Base-by-base conservation (phyloP, 2,888 invertebrate genomes). In the Amiota minor region DNA sequence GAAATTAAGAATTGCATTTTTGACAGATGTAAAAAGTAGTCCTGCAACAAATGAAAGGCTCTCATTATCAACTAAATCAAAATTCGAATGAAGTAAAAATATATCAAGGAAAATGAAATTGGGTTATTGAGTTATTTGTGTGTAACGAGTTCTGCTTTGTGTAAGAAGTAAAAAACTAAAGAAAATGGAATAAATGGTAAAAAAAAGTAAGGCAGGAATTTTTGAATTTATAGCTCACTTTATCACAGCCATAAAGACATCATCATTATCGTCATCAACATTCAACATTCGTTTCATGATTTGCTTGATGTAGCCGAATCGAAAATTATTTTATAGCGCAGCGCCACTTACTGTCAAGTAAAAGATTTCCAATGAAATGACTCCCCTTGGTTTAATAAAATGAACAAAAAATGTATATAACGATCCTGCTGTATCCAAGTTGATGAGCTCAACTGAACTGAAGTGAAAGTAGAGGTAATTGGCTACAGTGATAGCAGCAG, bases 261-360 rank as follows among this genome's bases (percentile, higher is more conserved):
- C 59, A 16, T 59, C 59, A 18, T 59, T 18, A 59, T 59, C 20
- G 8, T 16, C 59, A 59, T 18, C 59, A 59, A 16, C 59, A 59
- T 59, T 59, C 59, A 59, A 9, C 59, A 59, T 4, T 18, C 6
- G 59, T 18, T 16, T n/a, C 59, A 59, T 18, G 4, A 59, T n/a
- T 18, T 6, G 59, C 59, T 16, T n/a, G 14, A 53, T 12, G 12
- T n/a, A 53, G n/a, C 12, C 11, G 59, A 4, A 12, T 62, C 20
- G 35, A 62, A 62, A 62, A 62, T 35, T 11, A 35, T 35, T 20
- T 62, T 35, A 56, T 14, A 56, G 56, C 18, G 56, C 56, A 18
- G 18, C 56, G 16, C 56, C 56, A 62, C 61, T 20, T 62, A 62
- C 64, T 65, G 64, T 65, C 64, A 35, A 47, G 47, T 65, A 65